Base-by-base conservation (phyloP, 2,797 vertebrate genomes). In the Hoplostethus mediterraneus region DNA sequence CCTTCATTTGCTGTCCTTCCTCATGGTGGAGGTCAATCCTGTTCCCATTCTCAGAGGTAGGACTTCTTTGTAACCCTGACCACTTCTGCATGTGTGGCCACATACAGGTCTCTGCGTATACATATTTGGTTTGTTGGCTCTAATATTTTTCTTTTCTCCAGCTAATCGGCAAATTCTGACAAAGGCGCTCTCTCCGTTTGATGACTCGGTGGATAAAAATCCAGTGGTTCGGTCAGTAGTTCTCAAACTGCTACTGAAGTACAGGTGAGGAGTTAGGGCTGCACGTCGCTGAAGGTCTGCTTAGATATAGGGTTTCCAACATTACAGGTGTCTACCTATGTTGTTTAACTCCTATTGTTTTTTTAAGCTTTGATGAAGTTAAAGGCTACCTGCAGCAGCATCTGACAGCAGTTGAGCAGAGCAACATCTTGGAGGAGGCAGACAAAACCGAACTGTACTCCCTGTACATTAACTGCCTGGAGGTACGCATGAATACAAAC, bases 181-280 rank as follows among this genome's bases (percentile, higher is more conserved):
- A 0, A 98, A 97, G 66, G 75, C 92, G 7, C 95, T 99, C 33
- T 98, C 98, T 52, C 98, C 97, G 0, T 99, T 99, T 61, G 90
- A 97, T 0, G 98, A 99, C 2, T 95, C 96, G 3, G 89, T 96
- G 82, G 98, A 99, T 89, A 95, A 95, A 89, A 98, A 95, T 70
- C 98, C 98, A 0, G 89, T 99, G 38, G 93, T 97, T 79, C 97
- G 98, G 59, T 99, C 98, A 0, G 95, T 98, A 3, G 92, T 99
- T 61, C 94, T 99, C 61, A 99, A 99, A 89, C 95, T 99, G 44
- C 95, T 99, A 25, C 80, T 99, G 57, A 98, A 99, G 79, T 98
- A 98, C 93, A 99, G 97, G 98, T 99, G 79, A 90, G 83, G 5
- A 52, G 3, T 5, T 30, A 3, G 11, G 3, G 16, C 55, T 36